Base-by-base conservation (phyloP, 2,797 vertebrate genomes). In the Hoplostethus atlanticus region DNA sequence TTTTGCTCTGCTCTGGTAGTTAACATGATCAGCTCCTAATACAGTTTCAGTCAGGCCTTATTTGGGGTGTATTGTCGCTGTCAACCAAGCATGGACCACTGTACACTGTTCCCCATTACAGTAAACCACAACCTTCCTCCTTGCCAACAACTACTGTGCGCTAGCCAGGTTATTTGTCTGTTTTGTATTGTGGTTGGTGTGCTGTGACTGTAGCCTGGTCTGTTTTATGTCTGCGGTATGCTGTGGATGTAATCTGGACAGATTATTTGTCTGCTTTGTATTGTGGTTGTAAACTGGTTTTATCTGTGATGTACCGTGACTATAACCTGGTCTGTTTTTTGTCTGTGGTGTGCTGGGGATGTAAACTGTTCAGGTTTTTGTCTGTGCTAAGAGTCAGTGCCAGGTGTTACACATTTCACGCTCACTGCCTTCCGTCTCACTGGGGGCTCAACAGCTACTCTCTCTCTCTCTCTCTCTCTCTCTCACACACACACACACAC, bases 381-480 rank as follows among this genome's bases (percentile, higher is more conserved):
- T 77, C 59, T 59, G 69, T 64, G 56, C 69, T 76, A 57, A 60
- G 75, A 72, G 54, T 72, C 72, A 31, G 74, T 17, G 83, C 76
- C 87, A 90, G 84, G 86, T 91, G 90, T 73, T 85, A 13, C 65
- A 73, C 68, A 79, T 89, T 90, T 91, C 77, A 88, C 68, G 80
- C 81, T 80, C 67, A 30, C 75, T 87, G 88, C 74, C 57, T 73
- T 53, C 65, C 7, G 11, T 76, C 81, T 79, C 78, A 82, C 67
- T 62, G 13, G 56, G 73, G 68, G 79, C 48, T 75, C 73, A 51
- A 31, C 48, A 58, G 68, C 78, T 57, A 64, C 70, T 38, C 61
- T 15, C 56, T 2, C 56, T 13, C 55, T 40, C 38, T 40, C 38
- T 40, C 38, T 38, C 50, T 13, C 50, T 15, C 16, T 8, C 55